Base-by-base conservation (phyloP, 2,888 invertebrate species). In the Tetramorium bicarinatum region DNA sequence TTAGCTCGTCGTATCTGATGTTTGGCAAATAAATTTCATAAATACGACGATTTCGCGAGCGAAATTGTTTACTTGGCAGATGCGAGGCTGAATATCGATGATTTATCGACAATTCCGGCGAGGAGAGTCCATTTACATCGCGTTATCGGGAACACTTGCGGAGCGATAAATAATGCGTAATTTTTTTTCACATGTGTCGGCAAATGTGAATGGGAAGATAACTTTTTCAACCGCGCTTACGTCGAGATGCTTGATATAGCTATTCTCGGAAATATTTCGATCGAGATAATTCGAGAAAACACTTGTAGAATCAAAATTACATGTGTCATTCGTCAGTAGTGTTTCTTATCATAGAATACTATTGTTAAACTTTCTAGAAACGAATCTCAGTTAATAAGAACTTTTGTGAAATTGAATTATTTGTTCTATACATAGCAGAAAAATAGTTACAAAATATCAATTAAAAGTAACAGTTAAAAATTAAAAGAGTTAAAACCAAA, bases 11-110 rank as follows among this genome's bases (percentile, higher is more conserved):
- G n/a, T 49, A 18, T 18, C 2, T 47, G 44, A 13, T 69, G 13
- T 79, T 72, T 72, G 47, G 8, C 34, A 72, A 72, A 52, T 44
- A 47, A 79, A 56, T 71, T 56, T 59, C 34, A 29, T 18, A 11
- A 71, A 71, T 41, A 47, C 11, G 15, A 59, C 34, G 6, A 47
- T 29, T 54, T 15, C 11, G 21, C 21, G 15, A 56, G 29, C 21
- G 71, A 56, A 66, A 66, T 66, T 25, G 44, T 71, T 79, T 66
- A 56, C 15, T 71, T 18, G 71, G 15, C n/a, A 7, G 29, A 56
- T 1, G 18, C 18, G 18, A 41, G 56, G 9, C 3, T 34, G 44
- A 44, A 71, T 38, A 34, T 47, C 21, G 59, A 59, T 71, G 34
- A 72, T 59, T 59, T 47, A 72, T 34, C 47, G 13, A 21, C 54